Conservation (phyloP, 2,888 invertebrate species). For the Drosophila merina region DNA sequence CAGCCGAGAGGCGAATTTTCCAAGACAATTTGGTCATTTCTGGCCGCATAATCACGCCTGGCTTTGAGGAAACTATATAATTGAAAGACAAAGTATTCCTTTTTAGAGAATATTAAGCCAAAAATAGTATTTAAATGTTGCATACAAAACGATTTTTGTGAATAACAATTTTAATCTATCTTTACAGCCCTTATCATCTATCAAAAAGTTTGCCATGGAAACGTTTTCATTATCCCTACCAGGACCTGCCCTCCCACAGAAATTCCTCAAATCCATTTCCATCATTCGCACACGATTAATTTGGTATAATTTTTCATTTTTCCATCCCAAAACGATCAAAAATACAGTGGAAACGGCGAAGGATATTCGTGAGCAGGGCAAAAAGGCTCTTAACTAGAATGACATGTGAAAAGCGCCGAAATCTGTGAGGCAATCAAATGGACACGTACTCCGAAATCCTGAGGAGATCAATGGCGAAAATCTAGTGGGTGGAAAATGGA, state of each 20-base stretch:
- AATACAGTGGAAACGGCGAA: constrained; percentile 13
- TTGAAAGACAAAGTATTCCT: background rate
- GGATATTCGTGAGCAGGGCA: constrained; percentile 71
- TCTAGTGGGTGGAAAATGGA: constrained; percentile 42
- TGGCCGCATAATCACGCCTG: constrained; percentile 40
- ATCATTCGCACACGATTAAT: constrained; percentile 15
- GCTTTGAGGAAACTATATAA: constrained; percentile 2
- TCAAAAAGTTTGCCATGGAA: background rate
- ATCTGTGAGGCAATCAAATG: constrained; percentile 76
- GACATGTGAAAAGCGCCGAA: constrained; percentile 70
- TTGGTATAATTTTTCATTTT: constrained; percentile 52
- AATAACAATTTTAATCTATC: background rate
- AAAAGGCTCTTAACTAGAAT: constrained; percentile 79
- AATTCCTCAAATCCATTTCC: background rate
- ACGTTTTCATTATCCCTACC: constrained; percentile 16
- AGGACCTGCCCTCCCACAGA: background rate
- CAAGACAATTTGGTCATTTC: constrained; percentile 39
- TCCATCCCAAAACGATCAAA: constrained; percentile 21
- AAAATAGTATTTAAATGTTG: background rate
- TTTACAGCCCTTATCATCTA: background rate
- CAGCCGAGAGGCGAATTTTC: constrained; percentile 20
- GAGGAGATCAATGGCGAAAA: constrained; percentile 40
- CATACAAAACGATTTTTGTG: background rate
- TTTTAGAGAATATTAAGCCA: background rate
- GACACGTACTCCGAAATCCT: constrained; percentile 61